A percentile compares a stretch with the other conserved stretches of the same genome.
phyloP scores from a whole-genome alignment of 2,113 vertebrate genomes.

The Myiopsitta monachus region DNA sequence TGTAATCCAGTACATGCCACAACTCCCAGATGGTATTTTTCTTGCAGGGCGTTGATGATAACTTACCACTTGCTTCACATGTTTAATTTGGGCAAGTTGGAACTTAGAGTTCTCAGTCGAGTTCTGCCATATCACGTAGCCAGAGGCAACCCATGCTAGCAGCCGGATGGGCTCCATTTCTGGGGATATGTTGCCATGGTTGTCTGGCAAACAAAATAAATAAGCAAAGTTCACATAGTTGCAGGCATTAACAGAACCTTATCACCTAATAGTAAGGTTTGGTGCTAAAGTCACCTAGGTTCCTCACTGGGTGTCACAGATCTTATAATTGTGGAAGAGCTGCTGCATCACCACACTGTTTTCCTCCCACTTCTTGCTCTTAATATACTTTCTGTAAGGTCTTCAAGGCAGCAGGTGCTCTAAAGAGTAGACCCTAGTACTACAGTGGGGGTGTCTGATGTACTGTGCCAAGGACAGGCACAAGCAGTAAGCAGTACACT shows the following conservation, averaged over 20 bases:
- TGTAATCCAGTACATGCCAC: not conserved
- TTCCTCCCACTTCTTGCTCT: not conserved
- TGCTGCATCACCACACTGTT: not conserved
- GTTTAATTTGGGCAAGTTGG: constrained; percentile 83
- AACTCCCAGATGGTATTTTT: rapidly evolving
- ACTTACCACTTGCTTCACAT: constrained; percentile 89
- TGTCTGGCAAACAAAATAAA: constrained; percentile 73
- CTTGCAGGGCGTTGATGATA: not conserved
- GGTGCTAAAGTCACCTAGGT: not conserved
- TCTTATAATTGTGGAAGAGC: not conserved
- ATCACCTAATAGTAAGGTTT: not conserved
- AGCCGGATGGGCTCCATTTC: constrained; percentile 82
- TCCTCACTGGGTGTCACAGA: not conserved
- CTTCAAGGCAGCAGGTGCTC: not conserved
- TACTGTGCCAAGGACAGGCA: not conserved
- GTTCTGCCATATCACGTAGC: constrained; percentile 85
- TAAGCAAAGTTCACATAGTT: not conserved
- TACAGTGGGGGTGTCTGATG: not conserved
- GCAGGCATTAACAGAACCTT: not conserved
- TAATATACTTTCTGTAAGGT: rapidly evolving
- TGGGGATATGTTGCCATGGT: constrained; percentile 76
- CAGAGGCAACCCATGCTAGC: constrained; percentile 79
- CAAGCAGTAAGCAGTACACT: rapidly evolving
- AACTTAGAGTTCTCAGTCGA: constrained; percentile 86
- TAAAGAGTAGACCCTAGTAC: not conserved